Base-by-base conservation (phyloP, 2,888 invertebrate genomes). In the Conchocele bisecta region DNA sequence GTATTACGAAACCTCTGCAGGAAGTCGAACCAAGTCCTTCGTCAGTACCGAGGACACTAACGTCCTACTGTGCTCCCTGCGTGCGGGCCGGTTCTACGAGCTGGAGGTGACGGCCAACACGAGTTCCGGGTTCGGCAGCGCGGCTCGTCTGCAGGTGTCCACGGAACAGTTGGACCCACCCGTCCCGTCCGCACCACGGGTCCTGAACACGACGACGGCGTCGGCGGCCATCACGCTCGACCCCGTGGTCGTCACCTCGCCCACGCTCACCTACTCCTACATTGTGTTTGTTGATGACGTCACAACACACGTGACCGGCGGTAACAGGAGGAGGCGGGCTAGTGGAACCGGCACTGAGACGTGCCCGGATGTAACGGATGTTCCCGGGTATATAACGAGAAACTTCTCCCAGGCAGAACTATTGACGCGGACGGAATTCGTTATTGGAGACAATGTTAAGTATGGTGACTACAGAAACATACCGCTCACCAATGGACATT, bases 401-500 rank as follows among this genome's bases (percentile, higher is more conserved):
- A 95, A 96, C 89, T 91, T 97, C 70, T 93, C 94, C 60, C 94
- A 95, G 39, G 69, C 92, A 89, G 93, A 94, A 71, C 93, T 94
- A 11, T 91, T 93, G 44, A 92, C 93, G 81, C 63, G 77, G 24
- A 80, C 64, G 6, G 93, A 93, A 58, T 97, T 97, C 90, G 92
- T 93, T 0, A 94, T 97, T 46, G 97, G 97, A 5, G 95, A 97
- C 91, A 93, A 93, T 11, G 93, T 93, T 92, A 93, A 92, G 3
- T 95, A 96, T 88, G 95, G 95, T 74, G 94, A 94, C 0, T 96
- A 94, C 88, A 94, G 93, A 79, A 97, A 97, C 92, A 94, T 94
- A 2, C 95, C 95, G 0, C 89, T 97, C 56, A 93, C 93, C 11
- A 89, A 93, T 31, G 93, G 93, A 13, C 91, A 92, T 80, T 93